Evolutionary conservation across 1,140 invertebrate species (phyloP).

Genomic region (Mya arenaria): DNA sequence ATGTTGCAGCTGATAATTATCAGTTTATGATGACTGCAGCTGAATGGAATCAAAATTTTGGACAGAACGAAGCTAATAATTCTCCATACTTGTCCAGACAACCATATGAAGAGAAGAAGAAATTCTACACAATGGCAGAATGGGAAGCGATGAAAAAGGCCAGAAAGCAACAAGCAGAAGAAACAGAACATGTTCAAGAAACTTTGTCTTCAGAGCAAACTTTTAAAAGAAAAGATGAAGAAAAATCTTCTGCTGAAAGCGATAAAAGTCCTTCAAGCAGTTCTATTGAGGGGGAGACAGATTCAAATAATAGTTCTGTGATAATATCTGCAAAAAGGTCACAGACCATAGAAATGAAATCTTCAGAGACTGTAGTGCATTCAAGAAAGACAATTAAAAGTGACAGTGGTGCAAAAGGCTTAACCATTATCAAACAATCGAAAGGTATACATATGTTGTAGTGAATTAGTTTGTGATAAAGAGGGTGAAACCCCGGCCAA

Average conservation of each 20-base stretch:
- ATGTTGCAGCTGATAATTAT: constrained; percentile 57
- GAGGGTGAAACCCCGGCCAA: too few relatives aligned
- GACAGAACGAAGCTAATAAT: constrained; percentile 53
- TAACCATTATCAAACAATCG: constrained; percentile 6
- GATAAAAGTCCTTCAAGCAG: constrained; percentile 32
- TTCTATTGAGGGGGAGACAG: constrained; percentile 43
- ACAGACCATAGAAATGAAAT: background rate
- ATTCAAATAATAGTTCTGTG: constrained; percentile 21
- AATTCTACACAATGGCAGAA: constrained; percentile 78
- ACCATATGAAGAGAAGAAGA: constrained; percentile 76
- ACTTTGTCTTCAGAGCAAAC: background rate
- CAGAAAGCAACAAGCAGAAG: background rate
- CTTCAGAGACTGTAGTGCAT: background rate
- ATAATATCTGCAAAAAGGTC: background rate
- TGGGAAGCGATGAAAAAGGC: constrained; percentile 75
- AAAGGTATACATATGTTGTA: constrained; percentile 16
- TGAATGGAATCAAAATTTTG: constrained; percentile 48
- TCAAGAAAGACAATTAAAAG: constrained; percentile 7
- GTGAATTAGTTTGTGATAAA: too few relatives aligned
- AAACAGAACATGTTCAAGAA: background rate
- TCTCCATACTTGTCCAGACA: constrained; percentile 60
- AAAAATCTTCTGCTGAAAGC: constrained; percentile 11
- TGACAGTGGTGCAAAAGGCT: background rate
- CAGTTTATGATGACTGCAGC: constrained; percentile 38
- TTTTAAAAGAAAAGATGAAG: constrained; percentile 16